phyloP scores from a whole-genome alignment of 2,113 vertebrate species.

The Macrotus californicus region DNA sequence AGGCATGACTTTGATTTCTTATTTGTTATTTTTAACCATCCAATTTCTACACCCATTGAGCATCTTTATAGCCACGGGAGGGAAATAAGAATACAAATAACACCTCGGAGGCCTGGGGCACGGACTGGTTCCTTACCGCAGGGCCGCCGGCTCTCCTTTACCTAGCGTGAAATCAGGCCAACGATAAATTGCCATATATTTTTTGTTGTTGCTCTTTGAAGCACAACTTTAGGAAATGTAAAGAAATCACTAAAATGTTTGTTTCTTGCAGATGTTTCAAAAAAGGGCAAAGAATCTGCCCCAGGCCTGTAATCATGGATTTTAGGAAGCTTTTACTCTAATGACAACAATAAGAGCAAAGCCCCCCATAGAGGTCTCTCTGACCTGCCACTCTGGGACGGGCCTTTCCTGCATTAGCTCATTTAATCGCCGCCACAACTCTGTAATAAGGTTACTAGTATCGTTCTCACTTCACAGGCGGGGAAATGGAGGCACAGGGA shows the following conservation, averaged over 20 bases:
- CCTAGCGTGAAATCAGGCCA: constrained; percentile 56
- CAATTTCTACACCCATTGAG: constrained; percentile 71
- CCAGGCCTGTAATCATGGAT: background rate
- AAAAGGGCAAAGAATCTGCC: background rate
- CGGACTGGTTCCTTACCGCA: constrained; percentile 59
- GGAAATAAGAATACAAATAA: constrained; percentile 75
- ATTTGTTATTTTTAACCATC: constrained; percentile 79
- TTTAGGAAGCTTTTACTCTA: background rate
- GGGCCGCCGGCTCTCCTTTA: constrained; percentile 57
- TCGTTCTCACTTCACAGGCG: background rate
- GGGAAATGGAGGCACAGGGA: background rate
- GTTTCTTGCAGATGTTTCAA: background rate
- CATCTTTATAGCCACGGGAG: constrained; percentile 72
- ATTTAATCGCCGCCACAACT: background rate
- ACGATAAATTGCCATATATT: constrained; percentile 1
- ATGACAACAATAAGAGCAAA: background rate
- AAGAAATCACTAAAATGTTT: constrained; percentile 26
- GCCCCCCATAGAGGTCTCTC: background rate
- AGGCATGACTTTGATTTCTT: constrained; percentile 75
- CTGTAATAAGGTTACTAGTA: background rate
- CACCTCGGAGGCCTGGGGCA: constrained; percentile 53
- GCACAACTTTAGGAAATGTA: constrained; percentile 11
- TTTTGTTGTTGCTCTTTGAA: background rate
- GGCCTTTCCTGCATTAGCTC: background rate
- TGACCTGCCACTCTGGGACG: fast-evolving